phyloP scores from a whole-genome alignment of 2,113 vertebrate species.

The Cercopithecus mona region DNA sequence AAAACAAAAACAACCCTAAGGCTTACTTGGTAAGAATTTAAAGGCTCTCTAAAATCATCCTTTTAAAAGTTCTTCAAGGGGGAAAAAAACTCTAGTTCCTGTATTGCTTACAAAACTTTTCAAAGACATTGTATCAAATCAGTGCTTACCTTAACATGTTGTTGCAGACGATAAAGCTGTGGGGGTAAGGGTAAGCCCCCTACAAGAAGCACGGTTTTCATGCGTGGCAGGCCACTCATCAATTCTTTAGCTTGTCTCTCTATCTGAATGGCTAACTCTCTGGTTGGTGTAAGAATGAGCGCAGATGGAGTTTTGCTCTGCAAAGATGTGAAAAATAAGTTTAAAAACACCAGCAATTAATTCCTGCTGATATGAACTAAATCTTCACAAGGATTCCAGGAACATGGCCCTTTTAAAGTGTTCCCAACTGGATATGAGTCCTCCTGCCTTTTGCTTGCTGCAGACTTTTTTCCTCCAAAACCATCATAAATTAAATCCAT shows the following conservation, averaged over 20 bases:
- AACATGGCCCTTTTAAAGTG: background rate
- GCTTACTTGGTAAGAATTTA: background rate
- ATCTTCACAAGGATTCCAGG: background rate
- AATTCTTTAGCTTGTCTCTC: conserved; percentile 95
- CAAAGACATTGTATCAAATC: fast-evolving
- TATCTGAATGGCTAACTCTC: conserved; percentile 97
- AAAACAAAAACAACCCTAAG: background rate
- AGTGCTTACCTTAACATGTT: conserved; percentile 91
- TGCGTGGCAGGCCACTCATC: conserved; percentile 91
- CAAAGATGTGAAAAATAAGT: background rate
- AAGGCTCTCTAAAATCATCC: background rate
- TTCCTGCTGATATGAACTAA: fast-evolving
- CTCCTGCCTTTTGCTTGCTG: background rate
- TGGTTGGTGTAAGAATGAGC: conserved; percentile 94
- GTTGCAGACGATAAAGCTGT: conserved; percentile 93
- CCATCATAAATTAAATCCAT: background rate
- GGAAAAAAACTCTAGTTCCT: background rate
- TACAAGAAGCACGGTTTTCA: conserved; percentile 95
- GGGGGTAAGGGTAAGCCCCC: conserved; percentile 95
- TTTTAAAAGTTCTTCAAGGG: background rate
- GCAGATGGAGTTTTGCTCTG: conserved; percentile 84
- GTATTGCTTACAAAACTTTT: background rate
- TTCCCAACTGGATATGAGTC: background rate
- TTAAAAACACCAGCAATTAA: fast-evolving
- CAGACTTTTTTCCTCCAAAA: background rate